Percentiles rank a stretch among this genome's conserved stretches.
Conservation (phyloP, 2,113 vertebrate genomes). For the Nyctibius bracteatus region DNA sequence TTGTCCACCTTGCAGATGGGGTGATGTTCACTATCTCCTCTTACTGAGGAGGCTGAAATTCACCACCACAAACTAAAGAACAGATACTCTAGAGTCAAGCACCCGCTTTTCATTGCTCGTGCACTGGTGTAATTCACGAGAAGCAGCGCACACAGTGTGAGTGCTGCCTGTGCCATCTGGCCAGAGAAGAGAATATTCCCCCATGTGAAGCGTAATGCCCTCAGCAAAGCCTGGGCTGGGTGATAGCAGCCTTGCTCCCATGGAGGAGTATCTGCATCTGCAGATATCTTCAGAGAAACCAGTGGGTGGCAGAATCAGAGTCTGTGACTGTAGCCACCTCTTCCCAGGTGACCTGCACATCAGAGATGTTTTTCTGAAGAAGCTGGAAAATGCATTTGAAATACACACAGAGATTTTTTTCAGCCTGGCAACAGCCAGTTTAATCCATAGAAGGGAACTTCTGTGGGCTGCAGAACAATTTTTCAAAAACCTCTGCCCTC, state of each 20-base stretch:
- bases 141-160: accelerated
- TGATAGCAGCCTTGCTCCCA: background rate
- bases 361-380: background rate
- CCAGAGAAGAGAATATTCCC: background rate
- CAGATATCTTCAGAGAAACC: background rate
- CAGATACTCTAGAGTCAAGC: background rate
- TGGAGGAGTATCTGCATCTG: background rate
- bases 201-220: accelerated
- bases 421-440: background rate
- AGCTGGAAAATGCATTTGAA: background rate
- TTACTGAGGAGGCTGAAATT: background rate
- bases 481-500: background rate
- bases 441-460: background rate
- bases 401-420: background rate
- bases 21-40: background rate
- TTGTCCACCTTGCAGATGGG: background rate
- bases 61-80: background rate
- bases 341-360: background rate
- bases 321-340: background rate
- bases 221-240: background rate
- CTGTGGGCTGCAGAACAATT: background rate
- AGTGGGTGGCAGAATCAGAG: background rate
- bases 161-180: background rate
- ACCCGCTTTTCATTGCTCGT: accelerated
- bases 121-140: background rate